These are phyloP conservation scores for Guaruba guarouba DNA, from an alignment of 2,113 vertebrate genomes.

Conservation along the genomic window DNA sequence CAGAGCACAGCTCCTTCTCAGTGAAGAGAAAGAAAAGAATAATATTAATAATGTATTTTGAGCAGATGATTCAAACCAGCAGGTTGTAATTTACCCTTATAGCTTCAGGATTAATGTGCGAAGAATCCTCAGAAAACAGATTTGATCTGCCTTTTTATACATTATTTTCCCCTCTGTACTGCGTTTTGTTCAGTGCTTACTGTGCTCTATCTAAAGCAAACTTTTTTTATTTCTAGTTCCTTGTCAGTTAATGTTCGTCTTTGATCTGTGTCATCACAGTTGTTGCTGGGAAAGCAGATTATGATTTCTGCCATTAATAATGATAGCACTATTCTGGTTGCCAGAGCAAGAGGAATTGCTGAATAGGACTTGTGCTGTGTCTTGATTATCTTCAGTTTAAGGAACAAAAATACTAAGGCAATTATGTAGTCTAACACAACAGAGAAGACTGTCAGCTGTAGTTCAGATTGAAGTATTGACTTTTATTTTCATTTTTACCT, in stretches of 20 bases:
- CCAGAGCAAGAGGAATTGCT: background rate
- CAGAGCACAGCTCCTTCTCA: background rate
- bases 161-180: background rate
- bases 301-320: background rate
- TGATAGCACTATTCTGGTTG: background rate
- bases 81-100: background rate
- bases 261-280: background rate
- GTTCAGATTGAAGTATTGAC: background rate
- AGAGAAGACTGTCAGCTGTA: background rate
- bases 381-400: background rate
- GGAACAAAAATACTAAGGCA: background rate
- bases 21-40: background rate
- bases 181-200: background rate
- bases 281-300: background rate
- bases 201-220: background rate
- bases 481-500: background rate
- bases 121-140: background rate
- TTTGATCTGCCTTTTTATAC: background rate
- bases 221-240: background rate
- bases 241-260: background rate
- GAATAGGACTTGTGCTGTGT: background rate
- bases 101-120: background rate
- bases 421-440: background rate
- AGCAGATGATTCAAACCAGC: background rate
- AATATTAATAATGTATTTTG: background rate